Evolutionary conservation across 1,140 invertebrate species (phyloP), one percentile per base, ranked within the genome.

Genomic region (Brachionus rubens): DNA sequence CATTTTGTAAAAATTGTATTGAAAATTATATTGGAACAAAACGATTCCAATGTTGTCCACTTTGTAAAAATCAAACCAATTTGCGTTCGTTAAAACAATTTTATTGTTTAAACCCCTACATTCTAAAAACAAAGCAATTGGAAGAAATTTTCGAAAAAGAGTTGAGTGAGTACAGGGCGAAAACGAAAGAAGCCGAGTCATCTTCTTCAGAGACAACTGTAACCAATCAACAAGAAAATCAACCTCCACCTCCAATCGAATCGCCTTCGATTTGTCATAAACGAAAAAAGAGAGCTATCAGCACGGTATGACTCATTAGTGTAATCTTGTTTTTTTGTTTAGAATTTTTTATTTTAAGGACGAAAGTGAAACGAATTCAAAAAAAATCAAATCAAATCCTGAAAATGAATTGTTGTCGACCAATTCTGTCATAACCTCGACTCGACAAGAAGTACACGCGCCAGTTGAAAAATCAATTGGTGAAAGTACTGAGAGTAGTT

Each of bases 1-100:
- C 68, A 40, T 72, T 72, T 54, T 72, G 68, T 16, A 24, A 19
- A 14, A 72, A 72, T 33, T 72, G 68, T 10, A 72, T 72, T 40
- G 46, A 50, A 14, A 72, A 41, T 33, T 72, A 72, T 16, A 48
- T 72, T 19, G 68, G 68, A 4, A 33, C 43, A 19, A 72, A 72
- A 72, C 19, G 68, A 16, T 50, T 9, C 10, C 68, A 72, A 40
- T 21, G 33, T 10, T 72, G 68, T 72, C 68, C 68, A 30, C 24
- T 72, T 10, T 72, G 68, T 16, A 72, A 72, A 54, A 54, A 36
- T 28, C 24, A 26, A 40, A 50, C 50, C 7, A 72, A 72, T 21
- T 36, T 54, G 16, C 19, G 68, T 3, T 48, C 68, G 2, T 48
- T 72, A 40, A 48, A 54, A 30, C n/a, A 48, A 1, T 72, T 72